These are phyloP conservation scores for Sarcophaga rosellei DNA, from an alignment of 2,888 invertebrate genomes.

Conservation along the genomic window DNA sequence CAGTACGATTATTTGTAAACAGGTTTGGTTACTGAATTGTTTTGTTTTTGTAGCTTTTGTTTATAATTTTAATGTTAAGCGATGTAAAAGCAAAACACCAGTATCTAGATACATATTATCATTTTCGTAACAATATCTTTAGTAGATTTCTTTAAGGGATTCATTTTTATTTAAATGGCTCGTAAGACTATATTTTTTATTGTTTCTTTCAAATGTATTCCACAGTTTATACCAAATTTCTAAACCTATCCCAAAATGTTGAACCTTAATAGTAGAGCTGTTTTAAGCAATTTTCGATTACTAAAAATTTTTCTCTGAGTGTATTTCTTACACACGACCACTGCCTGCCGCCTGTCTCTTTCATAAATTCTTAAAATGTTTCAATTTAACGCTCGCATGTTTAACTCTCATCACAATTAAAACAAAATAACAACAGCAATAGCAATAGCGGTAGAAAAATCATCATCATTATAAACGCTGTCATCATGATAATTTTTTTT, in stretches of 20 bases:
- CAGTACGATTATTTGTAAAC: no score
- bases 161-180: no score
- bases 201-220: no score
- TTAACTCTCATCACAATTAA: constrained; percentile 11
- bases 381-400: constrained; percentile 18
- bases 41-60: no score
- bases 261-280: no score
- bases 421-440: background rate
- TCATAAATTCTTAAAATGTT: constrained; percentile 6
- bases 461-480: constrained; percentile 24
- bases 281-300: background rate
- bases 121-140: no score
- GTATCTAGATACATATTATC: no score
- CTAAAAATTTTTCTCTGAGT: background rate
- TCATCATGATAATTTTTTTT: constrained; percentile 42
- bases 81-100: no score
- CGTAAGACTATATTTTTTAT: no score
- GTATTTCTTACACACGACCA: background rate
- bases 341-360: background rate
- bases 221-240: background rate
- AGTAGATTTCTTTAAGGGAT: no score
- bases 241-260: background rate
- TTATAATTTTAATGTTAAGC: no score
- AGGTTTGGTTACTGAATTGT: no score
- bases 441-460: background rate